phyloP scores from a whole-genome alignment of 2,888 invertebrate species.

The Drosophila falleni region DNA sequence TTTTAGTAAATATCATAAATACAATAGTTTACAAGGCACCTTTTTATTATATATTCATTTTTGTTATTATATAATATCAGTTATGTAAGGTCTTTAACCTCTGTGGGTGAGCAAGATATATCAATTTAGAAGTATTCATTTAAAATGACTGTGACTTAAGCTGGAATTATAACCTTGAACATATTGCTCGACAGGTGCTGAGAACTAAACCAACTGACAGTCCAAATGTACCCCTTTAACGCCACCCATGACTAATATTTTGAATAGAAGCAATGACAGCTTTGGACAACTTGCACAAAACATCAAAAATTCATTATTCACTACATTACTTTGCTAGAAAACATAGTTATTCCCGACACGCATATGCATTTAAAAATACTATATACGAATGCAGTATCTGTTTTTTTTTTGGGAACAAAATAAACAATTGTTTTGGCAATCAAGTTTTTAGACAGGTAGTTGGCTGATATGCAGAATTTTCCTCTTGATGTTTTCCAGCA shows the following conservation, averaged over 20 bases:
- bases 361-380: constrained; percentile 56
- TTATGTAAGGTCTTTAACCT: constrained; percentile 51
- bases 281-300: constrained; percentile 37
- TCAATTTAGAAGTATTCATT: constrained; percentile 19
- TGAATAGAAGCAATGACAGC: constrained; percentile 12
- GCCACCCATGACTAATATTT: constrained; percentile 25
- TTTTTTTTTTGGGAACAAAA: neutral
- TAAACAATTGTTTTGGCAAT: constrained; percentile 5
- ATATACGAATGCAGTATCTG: constrained; percentile 1
- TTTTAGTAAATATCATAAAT: constrained; percentile 21
- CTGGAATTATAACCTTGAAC: constrained; percentile 54
- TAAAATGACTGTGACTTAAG: constrained; percentile 1
- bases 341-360: constrained; percentile 56
- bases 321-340: constrained; percentile 8
- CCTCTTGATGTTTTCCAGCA: neutral
- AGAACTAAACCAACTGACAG: constrained; percentile 74
- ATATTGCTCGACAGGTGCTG: constrained; percentile 56
- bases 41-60: constrained; percentile 3
- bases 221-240: constrained; percentile 16
- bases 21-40: constrained; percentile 18
- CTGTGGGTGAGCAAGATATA: constrained; percentile 7
- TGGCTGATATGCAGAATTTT: constrained; percentile 8
- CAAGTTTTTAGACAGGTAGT: constrained; percentile 2
- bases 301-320: constrained; percentile 71
- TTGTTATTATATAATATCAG: constrained; percentile 20